phyloP scores from a whole-genome alignment of 2,113 vertebrate genomes.

The Megaceryle maxima region DNA sequence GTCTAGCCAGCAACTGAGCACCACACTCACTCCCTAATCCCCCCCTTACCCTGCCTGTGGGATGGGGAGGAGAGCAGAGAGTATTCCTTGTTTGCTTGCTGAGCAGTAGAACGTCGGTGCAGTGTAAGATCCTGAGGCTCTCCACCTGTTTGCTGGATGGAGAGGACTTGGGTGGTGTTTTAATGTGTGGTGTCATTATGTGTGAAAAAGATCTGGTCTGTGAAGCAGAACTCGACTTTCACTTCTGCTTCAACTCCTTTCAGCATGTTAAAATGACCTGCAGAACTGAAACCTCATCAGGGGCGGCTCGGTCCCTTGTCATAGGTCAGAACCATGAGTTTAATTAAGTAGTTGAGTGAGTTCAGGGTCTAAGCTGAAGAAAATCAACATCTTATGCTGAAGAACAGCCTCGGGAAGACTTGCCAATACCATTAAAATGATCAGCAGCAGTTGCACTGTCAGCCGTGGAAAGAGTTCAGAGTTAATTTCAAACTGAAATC shows the following conservation, averaged over 20 bases:
- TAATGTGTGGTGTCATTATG: not conserved
- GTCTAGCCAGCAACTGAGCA: too few relatives aligned
- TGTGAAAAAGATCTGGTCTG: not conserved
- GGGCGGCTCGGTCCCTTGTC: not conserved
- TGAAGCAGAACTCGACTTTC: not conserved
- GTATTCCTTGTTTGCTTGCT: not conserved
- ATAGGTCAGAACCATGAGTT: not conserved
- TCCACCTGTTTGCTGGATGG: not conserved
- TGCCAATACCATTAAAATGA: not conserved
- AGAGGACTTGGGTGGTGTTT: not conserved
- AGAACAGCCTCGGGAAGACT: not conserved
- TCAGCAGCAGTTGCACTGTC: not conserved
- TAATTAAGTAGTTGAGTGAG: not conserved
- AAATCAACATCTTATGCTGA: not conserved
- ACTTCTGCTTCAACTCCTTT: not conserved
- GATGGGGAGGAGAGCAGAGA: too few relatives aligned
- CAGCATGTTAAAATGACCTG: not conserved
- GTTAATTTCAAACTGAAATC: not conserved
- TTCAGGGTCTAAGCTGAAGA: not conserved
- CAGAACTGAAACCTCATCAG: not conserved
- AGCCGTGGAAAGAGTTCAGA: not conserved
- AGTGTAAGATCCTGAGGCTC: not conserved
- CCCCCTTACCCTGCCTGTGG: too few relatives aligned
- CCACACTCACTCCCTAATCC: too few relatives aligned
- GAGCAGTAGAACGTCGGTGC: fast-evolving